Evolutionary conservation across 2,113 vertebrate species (phyloP).

Genomic region (Haemorhous mexicanus): DNA sequence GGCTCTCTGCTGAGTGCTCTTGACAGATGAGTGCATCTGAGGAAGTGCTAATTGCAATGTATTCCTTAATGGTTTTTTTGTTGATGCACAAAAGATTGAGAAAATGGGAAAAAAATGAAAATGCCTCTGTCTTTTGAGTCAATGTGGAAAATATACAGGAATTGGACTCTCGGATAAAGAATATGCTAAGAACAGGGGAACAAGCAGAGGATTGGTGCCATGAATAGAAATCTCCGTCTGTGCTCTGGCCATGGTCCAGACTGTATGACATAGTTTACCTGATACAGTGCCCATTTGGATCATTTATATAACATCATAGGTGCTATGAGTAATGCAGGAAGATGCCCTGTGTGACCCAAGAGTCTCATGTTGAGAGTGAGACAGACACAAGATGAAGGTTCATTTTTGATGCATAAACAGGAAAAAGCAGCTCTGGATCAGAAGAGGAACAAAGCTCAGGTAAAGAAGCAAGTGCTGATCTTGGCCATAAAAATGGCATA

Average conservation of each 20-base stretch:
- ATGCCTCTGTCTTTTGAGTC: background rate
- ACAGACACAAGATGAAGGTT: background rate
- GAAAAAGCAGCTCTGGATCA: background rate
- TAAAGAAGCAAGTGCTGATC: background rate
- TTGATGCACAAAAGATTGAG: background rate
- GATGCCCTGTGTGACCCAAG: background rate
- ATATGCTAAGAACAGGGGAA: background rate
- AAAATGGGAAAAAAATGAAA: background rate
- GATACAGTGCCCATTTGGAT: background rate
- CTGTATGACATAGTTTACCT: background rate
- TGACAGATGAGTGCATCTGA: background rate
- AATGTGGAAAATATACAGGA: background rate
- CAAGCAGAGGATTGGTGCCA: background rate
- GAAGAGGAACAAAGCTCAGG: background rate
- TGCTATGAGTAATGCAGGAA: background rate
- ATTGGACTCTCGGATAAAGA: background rate
- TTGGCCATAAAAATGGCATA: background rate
- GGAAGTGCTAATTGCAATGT: constrained; percentile 19
- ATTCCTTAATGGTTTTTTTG: background rate
- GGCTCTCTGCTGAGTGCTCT: background rate
- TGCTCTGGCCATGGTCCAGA: background rate
- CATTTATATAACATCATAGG: background rate
- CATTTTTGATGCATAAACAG: background rate
- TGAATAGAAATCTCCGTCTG: constrained; percentile 21
- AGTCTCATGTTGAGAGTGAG: background rate